Evolutionary conservation across 2,797 vertebrate genomes (phyloP).

Genomic region (Acipenser transmontanus): DNA sequence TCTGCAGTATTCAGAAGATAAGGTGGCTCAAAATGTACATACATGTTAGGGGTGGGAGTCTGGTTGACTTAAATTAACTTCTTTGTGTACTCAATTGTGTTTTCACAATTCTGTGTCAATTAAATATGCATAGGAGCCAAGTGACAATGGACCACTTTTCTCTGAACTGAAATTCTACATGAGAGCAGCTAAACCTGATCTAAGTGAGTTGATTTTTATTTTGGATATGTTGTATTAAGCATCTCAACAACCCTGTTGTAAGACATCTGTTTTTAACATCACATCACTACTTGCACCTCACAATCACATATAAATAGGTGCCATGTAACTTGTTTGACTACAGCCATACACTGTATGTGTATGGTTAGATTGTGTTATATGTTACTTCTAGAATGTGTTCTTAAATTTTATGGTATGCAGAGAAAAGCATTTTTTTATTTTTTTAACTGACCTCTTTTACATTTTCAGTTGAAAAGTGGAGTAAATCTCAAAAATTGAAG

Average conservation of each 20-base stretch:
- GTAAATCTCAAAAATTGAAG: constrained; percentile 75
- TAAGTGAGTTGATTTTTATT: constrained; percentile 65
- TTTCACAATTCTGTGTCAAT: neutral
- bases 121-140: constrained; percentile 78
- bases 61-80: neutral
- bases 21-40: no score
- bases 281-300: no score
- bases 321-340: no score
- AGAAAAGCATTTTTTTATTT: neutral
- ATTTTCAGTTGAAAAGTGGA: constrained; percentile 81
- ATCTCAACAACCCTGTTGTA: no score
- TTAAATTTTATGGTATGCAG: neutral
- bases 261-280: no score
- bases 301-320: no score
- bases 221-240: no score
- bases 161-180: constrained; percentile 95
- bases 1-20: no score
- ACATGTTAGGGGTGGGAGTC: no score
- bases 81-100: constrained; percentile 1
- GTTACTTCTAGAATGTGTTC: no score
- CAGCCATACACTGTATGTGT: no score
- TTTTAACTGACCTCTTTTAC: neutral
- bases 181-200: constrained; percentile 87
- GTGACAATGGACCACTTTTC: constrained; percentile 91
- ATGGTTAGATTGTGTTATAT: no score